Conservation (phyloP, 2,888 invertebrate species). For the Trisateles emortualis region DNA sequence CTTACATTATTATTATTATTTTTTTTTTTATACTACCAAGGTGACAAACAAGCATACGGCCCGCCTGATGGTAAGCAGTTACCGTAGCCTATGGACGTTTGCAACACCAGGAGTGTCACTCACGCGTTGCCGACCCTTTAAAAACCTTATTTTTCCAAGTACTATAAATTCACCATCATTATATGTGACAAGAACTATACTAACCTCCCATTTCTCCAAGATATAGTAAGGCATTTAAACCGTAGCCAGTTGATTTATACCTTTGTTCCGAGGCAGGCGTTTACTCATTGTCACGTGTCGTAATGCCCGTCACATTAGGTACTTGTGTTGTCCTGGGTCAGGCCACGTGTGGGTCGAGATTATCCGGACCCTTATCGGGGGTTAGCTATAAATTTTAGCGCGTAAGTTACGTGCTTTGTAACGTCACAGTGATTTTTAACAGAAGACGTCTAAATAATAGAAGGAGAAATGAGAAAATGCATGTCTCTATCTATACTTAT, state of each 20-base stretch:
- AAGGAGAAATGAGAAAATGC: too few species aligned
- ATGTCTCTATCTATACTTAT: too few species aligned
- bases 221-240: slow-evolving; percentile 2
- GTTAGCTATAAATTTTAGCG: slow-evolving; percentile 53
- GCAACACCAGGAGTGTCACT: too few species aligned
- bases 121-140: too few species aligned
- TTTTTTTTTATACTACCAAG: too few species aligned
- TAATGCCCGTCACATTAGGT: slow-evolving; percentile 42
- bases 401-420: slow-evolving; percentile 11
- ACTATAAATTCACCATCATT: too few species aligned
- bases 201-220: background rate
- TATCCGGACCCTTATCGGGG: slow-evolving; percentile 59
- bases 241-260: slow-evolving; percentile 29
- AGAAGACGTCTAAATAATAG: background rate
- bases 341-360: slow-evolving; percentile 42
- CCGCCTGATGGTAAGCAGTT: too few species aligned
- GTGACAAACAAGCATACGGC: too few species aligned
- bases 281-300: slow-evolving; percentile 32
- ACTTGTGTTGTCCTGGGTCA: slow-evolving; percentile 27
- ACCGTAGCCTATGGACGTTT: too few species aligned
- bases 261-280: slow-evolving; percentile 14
- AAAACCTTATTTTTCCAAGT: too few species aligned
- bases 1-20: too few species aligned
- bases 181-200: too few species aligned
- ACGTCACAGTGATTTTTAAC: background rate